Evolutionary conservation across 2,113 vertebrate genomes (phyloP).

Genomic region (Heterotilapia buettikoferi): DNA sequence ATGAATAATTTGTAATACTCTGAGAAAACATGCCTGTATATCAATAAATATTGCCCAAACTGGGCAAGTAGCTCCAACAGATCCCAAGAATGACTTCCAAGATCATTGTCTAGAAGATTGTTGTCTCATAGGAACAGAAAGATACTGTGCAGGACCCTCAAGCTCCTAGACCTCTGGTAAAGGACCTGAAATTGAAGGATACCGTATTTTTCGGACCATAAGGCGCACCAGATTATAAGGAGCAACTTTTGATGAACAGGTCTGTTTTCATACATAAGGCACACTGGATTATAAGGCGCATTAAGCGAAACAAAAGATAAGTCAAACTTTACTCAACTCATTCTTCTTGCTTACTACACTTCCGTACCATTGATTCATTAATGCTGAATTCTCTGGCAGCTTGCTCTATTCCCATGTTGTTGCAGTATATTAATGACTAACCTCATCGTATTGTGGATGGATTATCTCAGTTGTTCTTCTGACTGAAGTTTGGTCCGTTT

Average conservation of each 20-base stretch:
- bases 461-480: too few relatives aligned
- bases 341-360: neutral
- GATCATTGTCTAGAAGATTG: neutral
- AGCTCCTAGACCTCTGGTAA: neutral
- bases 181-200: neutral
- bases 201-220: fast-evolving
- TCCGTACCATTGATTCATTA: neutral
- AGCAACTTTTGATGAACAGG: too few relatives aligned
- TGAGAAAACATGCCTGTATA: neutral
- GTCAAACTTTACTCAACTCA: neutral
- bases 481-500: too few relatives aligned
- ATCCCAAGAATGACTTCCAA: neutral
- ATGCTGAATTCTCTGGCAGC: too few relatives aligned
- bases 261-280: too few relatives aligned
- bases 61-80: fast-evolving
- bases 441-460: too few relatives aligned
- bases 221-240: fast-evolving
- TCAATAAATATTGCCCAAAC: neutral
- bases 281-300: neutral
- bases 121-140: neutral
- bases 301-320: neutral
- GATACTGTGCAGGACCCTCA: neutral
- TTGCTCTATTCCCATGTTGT: too few relatives aligned
- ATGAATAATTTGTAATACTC: neutral
- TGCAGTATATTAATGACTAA: too few relatives aligned